Percentiles rank a stretch among this genome's conserved stretches.
These are phyloP conservation scores for Andrena fulva DNA, from an alignment of 2,888 invertebrate genomes.

Conservation along the genomic window DNA sequence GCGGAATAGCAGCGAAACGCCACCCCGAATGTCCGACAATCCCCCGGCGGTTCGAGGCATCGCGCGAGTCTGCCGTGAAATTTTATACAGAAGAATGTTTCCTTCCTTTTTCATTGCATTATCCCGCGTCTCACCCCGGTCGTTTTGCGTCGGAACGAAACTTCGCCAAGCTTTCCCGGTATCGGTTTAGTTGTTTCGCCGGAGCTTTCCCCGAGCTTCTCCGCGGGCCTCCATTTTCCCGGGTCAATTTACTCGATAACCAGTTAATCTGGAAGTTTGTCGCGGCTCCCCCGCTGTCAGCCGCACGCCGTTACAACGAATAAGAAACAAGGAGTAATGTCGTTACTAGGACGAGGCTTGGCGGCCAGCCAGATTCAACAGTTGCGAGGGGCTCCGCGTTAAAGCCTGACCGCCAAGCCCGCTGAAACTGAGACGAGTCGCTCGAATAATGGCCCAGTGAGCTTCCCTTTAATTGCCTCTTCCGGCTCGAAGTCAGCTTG, in stretches of 20 bases:
- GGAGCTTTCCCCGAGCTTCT: neutral
- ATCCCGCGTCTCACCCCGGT: neutral
- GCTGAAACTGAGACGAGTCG: slow-evolving; percentile 39
- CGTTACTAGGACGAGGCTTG: slow-evolving; percentile 68
- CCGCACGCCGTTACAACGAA: slow-evolving; percentile 14
- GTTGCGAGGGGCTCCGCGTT: slow-evolving; percentile 59
- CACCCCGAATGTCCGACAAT: neutral
- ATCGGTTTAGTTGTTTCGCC: neutral
- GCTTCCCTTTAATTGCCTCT: slow-evolving; percentile 8
- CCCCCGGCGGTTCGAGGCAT: neutral
- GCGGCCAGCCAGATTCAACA: slow-evolving; percentile 77
- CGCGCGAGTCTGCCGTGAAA: neutral
- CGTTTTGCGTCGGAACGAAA: neutral
- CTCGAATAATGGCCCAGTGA: slow-evolving; percentile 2
- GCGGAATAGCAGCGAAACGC: slow-evolving; percentile 20
- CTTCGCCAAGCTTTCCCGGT: slow-evolving; percentile 1
- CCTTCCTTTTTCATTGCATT: neutral
- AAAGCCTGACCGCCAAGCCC: slow-evolving; percentile 4
- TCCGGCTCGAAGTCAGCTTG: neutral
- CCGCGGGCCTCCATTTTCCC: neutral
- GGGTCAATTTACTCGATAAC: slow-evolving; percentile 12
- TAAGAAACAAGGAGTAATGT: slow-evolving; percentile 57
- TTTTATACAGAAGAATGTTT: neutral
- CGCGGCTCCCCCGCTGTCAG: slow-evolving; percentile 6
- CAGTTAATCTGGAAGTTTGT: slow-evolving; percentile 36